Evolutionary conservation across 2,797 vertebrate genomes (phyloP).

Genomic region (Sebastes minor): DNA sequence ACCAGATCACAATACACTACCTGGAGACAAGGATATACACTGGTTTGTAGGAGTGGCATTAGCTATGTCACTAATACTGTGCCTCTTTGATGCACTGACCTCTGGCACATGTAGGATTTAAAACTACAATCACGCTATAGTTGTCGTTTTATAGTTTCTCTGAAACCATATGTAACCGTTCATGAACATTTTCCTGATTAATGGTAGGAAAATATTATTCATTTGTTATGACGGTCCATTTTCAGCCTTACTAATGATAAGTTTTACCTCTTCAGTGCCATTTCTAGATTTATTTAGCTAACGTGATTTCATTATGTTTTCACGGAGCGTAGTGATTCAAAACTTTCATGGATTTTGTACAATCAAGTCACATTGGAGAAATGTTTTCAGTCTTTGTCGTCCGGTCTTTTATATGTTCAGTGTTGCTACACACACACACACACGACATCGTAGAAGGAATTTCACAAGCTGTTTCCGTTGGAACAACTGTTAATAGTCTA

Average conservation of each 20-base stretch:
- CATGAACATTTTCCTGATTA: constrained; percentile 19
- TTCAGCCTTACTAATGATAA: constrained; percentile 43
- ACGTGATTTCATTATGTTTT: constrained; percentile 8
- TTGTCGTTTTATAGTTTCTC: constrained; percentile 47
- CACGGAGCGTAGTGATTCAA: background rate
- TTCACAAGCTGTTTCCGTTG: constrained; percentile 42
- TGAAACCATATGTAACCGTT: constrained; percentile 35
- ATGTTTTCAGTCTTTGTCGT: background rate
- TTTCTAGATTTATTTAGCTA: constrained; percentile 12
- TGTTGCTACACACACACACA: constrained; percentile 39
- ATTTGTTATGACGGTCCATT: constrained; percentile 12
- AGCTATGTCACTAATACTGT: constrained; percentile 60
- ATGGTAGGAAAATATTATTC: constrained; percentile 17
- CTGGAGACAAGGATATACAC: constrained; percentile 75
- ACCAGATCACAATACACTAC: constrained; percentile 49
- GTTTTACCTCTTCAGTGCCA: constrained; percentile 33
- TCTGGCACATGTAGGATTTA: constrained; percentile 75
- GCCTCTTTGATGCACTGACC: constrained; percentile 78
- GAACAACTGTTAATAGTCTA: constrained; percentile 19
- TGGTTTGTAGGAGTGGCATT: constrained; percentile 78
- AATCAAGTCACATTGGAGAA: background rate
- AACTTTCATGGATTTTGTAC: constrained; percentile 12
- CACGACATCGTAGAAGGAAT: constrained; percentile 28
- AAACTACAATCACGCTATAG: constrained; percentile 50
- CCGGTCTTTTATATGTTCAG: constrained; percentile 35